Evolutionary conservation across 1,140 invertebrate species (phyloP).

Genomic region (Lepidostoma basale): DNA sequence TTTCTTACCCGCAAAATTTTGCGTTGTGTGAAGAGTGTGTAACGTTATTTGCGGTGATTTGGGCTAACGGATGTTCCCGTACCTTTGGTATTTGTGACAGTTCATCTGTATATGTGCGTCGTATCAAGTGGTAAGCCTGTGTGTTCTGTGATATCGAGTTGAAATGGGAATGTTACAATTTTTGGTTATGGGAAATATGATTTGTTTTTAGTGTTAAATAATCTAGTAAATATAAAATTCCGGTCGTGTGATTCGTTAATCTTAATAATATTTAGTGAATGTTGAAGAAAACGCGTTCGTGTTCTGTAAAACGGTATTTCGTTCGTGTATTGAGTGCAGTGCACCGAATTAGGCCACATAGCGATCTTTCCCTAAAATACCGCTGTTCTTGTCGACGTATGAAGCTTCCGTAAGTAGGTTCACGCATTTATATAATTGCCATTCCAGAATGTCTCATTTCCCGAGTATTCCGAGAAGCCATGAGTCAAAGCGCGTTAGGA

Average conservation of each 20-base stretch:
- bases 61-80: constrained; percentile 36
- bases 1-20: not conserved
- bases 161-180: constrained; percentile 38
- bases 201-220: constrained; percentile 40
- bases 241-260: constrained; percentile 6
- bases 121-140: constrained; percentile 26
- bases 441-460: not conserved
- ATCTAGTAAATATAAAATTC: constrained; percentile 19
- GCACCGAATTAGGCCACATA: constrained; percentile 64
- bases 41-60: not conserved
- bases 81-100: constrained; percentile 37
- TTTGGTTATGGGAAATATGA: constrained; percentile 38
- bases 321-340: constrained; percentile 60
- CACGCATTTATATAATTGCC: constrained; percentile 6
- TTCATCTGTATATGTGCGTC: constrained; percentile 33
- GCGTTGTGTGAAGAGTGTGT: constrained; percentile 3
- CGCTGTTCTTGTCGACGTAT: constrained; percentile 64
- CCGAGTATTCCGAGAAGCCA: constrained; percentile 8
- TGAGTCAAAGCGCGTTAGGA: not conserved
- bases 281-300: constrained; percentile 9
- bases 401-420: constrained; percentile 52
- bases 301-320: constrained; percentile 34
- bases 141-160: constrained; percentile 36
- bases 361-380: constrained; percentile 64
- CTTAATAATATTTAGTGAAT: constrained; percentile 23